A percentile compares a stretch with the other conserved stretches of the same genome.
Evolutionary conservation across 2,113 vertebrate genomes (phyloP).

Genomic region (Taxidea taxus): DNA sequence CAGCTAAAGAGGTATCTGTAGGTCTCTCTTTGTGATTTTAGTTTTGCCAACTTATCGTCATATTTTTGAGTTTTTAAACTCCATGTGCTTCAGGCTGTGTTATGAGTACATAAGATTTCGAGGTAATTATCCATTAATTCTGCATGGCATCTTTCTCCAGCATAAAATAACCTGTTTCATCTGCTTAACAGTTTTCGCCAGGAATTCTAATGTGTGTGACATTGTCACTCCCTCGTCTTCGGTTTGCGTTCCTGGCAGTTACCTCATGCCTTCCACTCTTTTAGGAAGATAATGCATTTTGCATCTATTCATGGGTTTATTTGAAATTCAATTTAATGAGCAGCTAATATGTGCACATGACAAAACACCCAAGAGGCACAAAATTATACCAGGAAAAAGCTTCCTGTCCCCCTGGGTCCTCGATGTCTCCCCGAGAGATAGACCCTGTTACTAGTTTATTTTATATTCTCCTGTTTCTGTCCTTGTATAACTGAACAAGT

Average conservation of each 20-base stretch:
- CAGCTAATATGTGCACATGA: not conserved
- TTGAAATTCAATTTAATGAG: not conserved
- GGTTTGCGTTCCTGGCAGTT: not conserved
- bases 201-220: not conserved
- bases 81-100: not conserved
- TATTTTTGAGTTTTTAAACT: not conserved
- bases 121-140: not conserved
- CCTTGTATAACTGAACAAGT: not conserved
- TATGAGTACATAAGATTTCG: not conserved
- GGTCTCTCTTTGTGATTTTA: not conserved
- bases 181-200: not conserved
- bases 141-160: not conserved
- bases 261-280: not conserved
- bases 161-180: not conserved
- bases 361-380: not conserved
- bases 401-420: not conserved
- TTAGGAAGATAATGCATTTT: not conserved
- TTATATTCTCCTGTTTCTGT: not conserved
- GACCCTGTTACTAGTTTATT: not conserved
- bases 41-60: not conserved
- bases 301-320: not conserved
- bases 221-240: not conserved
- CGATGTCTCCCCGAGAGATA: no score
- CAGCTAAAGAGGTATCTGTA: not conserved
- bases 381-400: not conserved